A percentile compares a stretch with the other conserved stretches of the same genome.
phyloP scores from a whole-genome alignment of 2,888 invertebrate species.

The Eurytoma adleriae region DNA sequence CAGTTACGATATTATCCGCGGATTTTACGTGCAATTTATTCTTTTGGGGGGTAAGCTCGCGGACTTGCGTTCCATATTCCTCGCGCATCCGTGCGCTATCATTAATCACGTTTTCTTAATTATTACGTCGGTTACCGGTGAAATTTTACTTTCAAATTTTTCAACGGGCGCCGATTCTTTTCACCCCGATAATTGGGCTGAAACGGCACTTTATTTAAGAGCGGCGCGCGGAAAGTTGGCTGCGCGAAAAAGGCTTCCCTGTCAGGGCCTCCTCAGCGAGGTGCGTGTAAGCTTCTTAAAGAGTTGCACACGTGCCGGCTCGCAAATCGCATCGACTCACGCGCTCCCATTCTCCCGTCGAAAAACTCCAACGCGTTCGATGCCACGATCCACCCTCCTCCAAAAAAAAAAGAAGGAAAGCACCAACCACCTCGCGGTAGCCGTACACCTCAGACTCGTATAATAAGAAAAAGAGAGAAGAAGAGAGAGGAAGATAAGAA shows the following conservation, averaged over 20 bases:
- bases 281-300: conserved; percentile 29
- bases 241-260: conserved; percentile 32
- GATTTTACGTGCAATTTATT: conserved; percentile 10
- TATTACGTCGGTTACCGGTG: too few relatives aligned
- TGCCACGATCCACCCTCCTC: neutral
- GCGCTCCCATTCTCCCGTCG: neutral
- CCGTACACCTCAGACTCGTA: neutral
- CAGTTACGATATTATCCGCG: conserved; percentile 29
- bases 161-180: neutral
- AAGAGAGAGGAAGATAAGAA: too few relatives aligned
- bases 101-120: too few relatives aligned
- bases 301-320: neutral
- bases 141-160: too few relatives aligned
- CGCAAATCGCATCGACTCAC: neutral
- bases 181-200: neutral
- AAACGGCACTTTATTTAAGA: neutral
- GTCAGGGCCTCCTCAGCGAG: conserved; percentile 1
- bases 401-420: too few relatives aligned
- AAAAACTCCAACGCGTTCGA: neutral
- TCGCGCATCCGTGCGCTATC: too few relatives aligned
- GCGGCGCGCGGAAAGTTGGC: neutral
- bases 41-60: too few relatives aligned
- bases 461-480: neutral
- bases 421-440: neutral
- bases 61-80: too few relatives aligned